These are phyloP conservation scores for Ibycter americanus DNA, from an alignment of 2,797 vertebrate species.

Conservation along the genomic window DNA sequence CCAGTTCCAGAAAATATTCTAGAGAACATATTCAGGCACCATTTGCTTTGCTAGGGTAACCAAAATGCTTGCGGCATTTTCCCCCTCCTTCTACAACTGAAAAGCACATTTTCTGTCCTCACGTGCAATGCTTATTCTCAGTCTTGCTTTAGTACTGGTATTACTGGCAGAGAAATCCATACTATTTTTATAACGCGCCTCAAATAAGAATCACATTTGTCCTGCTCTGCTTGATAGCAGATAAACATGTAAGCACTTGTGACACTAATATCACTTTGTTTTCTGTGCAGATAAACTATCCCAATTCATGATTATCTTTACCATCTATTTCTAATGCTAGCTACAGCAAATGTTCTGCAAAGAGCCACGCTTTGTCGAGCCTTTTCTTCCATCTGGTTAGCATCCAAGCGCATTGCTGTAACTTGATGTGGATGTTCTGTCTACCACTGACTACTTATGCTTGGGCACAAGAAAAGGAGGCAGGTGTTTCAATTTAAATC, in stretches of 20 bases:
- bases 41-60: not conserved
- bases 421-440: not conserved
- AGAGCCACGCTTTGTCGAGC: not conserved
- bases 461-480: not conserved
- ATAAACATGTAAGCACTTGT: slow-evolving; percentile 6
- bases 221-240: not conserved
- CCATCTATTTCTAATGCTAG: not conserved
- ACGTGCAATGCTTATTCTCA: not conserved
- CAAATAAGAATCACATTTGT: not conserved
- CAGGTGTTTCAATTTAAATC: not conserved
- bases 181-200: slow-evolving; percentile 7
- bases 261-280: not conserved
- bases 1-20: not conserved
- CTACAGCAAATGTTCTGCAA: not conserved
- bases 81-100: not conserved
- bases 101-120: not conserved
- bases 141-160: not conserved
- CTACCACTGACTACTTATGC: not conserved
- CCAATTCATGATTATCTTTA: not conserved
- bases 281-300: not conserved
- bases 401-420: not conserved
- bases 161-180: not conserved
- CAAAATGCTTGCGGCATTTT: not conserved
- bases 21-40: not conserved
- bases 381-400: not conserved